Conservation (phyloP, 2,113 vertebrate species). For the Zapus hudsonius region DNA sequence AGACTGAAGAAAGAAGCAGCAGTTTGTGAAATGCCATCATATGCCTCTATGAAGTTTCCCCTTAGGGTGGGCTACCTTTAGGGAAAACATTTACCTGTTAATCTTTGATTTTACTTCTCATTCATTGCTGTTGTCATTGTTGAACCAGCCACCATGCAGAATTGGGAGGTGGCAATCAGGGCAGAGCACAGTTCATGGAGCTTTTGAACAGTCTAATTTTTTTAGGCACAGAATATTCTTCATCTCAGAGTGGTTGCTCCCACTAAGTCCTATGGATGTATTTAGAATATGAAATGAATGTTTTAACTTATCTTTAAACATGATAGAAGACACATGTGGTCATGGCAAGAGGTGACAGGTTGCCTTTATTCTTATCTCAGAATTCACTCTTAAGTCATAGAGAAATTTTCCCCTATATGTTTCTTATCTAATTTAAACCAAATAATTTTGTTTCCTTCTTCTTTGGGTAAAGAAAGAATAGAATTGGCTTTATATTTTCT, state of each 20-base stretch:
- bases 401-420: not conserved
- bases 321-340: not conserved
- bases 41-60: not conserved
- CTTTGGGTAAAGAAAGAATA: not conserved
- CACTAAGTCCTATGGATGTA: not conserved
- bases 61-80: not conserved
- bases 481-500: not conserved
- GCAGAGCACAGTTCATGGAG: not conserved
- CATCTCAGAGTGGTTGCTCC: not conserved
- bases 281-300: not conserved
- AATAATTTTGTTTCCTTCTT: not conserved
- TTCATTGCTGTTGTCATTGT: not conserved
- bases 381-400: too few relatives aligned
- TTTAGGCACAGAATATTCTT: not conserved
- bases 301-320: not conserved
- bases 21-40: not conserved
- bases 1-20: not conserved
- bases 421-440: not conserved
- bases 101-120: not conserved
- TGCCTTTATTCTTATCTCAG: not conserved
- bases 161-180: not conserved
- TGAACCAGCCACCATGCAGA: not conserved
- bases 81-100: not conserved
- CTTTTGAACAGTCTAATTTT: not conserved
- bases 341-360: too few relatives aligned